Conservation (phyloP, 2,797 vertebrate species). For the Melanotaenia pygmaea region DNA sequence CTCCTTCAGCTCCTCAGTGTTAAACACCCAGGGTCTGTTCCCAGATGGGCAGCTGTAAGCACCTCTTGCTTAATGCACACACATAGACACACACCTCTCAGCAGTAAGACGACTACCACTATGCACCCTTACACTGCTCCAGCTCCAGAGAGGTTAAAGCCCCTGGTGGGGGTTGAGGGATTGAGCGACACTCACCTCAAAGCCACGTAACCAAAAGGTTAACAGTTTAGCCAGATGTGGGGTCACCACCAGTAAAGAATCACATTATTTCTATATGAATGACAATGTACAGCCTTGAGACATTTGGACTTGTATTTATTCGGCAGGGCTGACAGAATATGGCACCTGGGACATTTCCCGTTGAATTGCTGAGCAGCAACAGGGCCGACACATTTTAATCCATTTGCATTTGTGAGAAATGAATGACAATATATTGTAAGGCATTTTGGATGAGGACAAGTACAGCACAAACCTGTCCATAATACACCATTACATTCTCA, state of each 20-base stretch:
- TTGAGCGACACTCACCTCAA: constrained; percentile 71
- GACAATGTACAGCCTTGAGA: constrained; percentile 73
- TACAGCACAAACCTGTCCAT: constrained; percentile 7
- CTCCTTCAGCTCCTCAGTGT: constrained; percentile 69
- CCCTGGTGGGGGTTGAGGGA: constrained; percentile 23
- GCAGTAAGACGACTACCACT: constrained; percentile 42
- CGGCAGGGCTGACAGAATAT: constrained; percentile 67
- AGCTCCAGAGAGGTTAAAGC: constrained; percentile 63
- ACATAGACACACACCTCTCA: constrained; percentile 43
- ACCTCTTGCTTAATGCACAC: constrained; percentile 50
- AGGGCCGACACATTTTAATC: constrained; percentile 35
- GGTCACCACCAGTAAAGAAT: constrained; percentile 69
- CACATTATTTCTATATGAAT: constrained; percentile 77
- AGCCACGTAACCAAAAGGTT: constrained; percentile 70
- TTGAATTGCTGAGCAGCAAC: constrained; percentile 63
- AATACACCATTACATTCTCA: background rate
- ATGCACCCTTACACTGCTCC: constrained; percentile 61
- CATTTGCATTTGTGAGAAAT: constrained; percentile 56
- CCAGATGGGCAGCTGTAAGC: constrained; percentile 71
- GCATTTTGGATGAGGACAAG: constrained; percentile 25
- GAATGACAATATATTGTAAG: constrained; percentile 38
- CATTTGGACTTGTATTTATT: constrained; percentile 78
- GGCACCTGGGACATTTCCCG: constrained; percentile 57
- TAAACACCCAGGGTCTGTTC: constrained; percentile 70
- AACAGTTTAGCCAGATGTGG: constrained; percentile 76